phyloP scores from a whole-genome alignment of 2,113 vertebrate species.

The Ranitomeya variabilis region DNA sequence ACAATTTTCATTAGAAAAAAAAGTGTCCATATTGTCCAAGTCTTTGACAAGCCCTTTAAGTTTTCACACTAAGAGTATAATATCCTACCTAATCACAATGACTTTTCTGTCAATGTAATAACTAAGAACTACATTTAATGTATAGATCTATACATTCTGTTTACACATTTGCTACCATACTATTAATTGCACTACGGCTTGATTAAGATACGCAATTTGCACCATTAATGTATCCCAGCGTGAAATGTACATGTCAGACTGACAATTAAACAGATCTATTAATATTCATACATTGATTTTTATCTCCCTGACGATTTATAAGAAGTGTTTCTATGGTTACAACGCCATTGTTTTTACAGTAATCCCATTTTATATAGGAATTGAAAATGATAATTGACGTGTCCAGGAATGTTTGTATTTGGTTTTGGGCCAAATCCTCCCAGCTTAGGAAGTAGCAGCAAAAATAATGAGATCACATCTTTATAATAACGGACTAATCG shows the following conservation, averaged over 20 bases:
- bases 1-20: too few species aligned
- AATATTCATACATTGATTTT: not conserved
- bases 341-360: not conserved
- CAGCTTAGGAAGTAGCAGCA: not conserved
- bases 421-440: not conserved
- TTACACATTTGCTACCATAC: too few species aligned
- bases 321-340: slow-evolving; percentile 23
- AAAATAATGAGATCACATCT: slow-evolving; percentile 23
- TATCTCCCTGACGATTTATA: not conserved
- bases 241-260: not conserved
- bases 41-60: too few species aligned
- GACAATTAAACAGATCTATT: not conserved
- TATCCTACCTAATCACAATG: too few species aligned
- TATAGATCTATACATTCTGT: too few species aligned
- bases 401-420: slow-evolving; percentile 1
- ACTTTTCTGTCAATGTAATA: too few species aligned
- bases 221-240: not conserved
- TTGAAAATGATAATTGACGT: slow-evolving; percentile 11
- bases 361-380: slow-evolving; percentile 16
- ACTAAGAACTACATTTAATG: too few species aligned
- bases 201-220: not conserved
- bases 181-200: too few species aligned
- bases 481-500: not conserved
- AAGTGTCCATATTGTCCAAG: too few species aligned
- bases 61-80: too few species aligned